Conservation (phyloP, 30 jellyfish, hydroid and myxozoan species). For the Aurelia aurita region DNA sequence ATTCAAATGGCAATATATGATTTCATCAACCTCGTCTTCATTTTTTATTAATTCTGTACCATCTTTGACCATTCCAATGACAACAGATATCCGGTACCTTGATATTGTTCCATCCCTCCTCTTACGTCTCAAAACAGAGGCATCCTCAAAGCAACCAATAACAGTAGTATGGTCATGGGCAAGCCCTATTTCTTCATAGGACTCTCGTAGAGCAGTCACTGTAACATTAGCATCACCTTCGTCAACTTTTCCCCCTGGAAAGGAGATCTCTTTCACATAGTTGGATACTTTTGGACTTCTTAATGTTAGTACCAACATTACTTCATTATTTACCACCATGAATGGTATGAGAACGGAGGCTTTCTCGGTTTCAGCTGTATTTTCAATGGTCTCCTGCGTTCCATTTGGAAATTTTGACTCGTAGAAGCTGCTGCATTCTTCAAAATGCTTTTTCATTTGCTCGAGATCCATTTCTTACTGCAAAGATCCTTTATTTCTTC, state of each 20-base stretch:
- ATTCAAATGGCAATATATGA: slow-evolving; percentile 5
- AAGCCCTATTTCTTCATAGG: slow-evolving; percentile 52
- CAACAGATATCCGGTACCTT: not conserved
- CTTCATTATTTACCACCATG: slow-evolving; percentile 7
- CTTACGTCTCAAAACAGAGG: not conserved
- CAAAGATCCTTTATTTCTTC: too few species aligned
- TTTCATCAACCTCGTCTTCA: slow-evolving; percentile 32
- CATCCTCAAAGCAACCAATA: slow-evolving; percentile 34
- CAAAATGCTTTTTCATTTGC: not conserved
- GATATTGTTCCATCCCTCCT: not conserved
- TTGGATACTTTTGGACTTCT: slow-evolving; percentile 21
- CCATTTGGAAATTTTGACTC: not conserved
- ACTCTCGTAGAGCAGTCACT: slow-evolving; percentile 59
- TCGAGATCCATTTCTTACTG: too few species aligned
- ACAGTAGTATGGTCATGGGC: slow-evolving; percentile 8
- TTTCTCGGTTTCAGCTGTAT: not conserved
- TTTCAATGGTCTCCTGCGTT: too few species aligned
- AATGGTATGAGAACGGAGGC: slow-evolving; percentile 58
- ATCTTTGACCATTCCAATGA: slow-evolving; percentile 33
- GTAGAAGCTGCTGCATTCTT: not conserved
- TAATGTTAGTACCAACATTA: slow-evolving; percentile 15
- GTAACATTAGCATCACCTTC: slow-evolving; percentile 21
- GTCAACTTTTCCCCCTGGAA: slow-evolving; percentile 60
- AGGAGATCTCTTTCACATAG: slow-evolving; percentile 37
- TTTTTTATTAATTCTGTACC: not conserved